Conservation (phyloP, 2,113 vertebrate genomes). For the Noctilio leporinus region DNA sequence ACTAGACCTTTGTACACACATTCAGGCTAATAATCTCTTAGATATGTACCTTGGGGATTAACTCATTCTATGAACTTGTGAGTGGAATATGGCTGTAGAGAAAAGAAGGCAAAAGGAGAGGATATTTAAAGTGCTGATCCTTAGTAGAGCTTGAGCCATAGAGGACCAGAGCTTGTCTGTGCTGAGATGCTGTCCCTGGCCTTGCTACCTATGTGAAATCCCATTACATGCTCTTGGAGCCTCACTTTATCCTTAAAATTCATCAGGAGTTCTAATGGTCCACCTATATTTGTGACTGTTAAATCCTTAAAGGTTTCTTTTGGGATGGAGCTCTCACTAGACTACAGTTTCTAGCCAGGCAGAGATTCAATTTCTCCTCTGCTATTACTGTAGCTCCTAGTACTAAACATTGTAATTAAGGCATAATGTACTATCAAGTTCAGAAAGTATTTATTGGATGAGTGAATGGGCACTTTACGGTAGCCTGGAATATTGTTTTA, state of each 20-base stretch:
- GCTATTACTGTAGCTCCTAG: background rate
- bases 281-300: background rate
- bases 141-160: background rate
- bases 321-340: background rate
- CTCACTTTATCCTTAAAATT: background rate
- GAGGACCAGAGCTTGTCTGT: background rate
- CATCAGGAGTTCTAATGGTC: background rate
- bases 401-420: background rate
- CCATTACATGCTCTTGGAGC: background rate
- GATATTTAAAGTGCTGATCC: background rate
- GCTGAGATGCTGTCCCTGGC: background rate
- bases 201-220: background rate
- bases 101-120: background rate
- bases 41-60: background rate
- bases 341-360: background rate
- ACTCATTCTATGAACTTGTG: background rate
- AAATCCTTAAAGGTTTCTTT: background rate
- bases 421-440: background rate
- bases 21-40: background rate
- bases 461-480: background rate
- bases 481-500: background rate
- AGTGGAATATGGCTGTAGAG: background rate
- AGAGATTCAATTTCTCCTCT: background rate
- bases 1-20: background rate
- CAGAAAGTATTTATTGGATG: background rate